These are phyloP conservation scores for Eupithecia exiguata DNA, from an alignment of 2,888 invertebrate genomes.

Conservation along the genomic window DNA sequence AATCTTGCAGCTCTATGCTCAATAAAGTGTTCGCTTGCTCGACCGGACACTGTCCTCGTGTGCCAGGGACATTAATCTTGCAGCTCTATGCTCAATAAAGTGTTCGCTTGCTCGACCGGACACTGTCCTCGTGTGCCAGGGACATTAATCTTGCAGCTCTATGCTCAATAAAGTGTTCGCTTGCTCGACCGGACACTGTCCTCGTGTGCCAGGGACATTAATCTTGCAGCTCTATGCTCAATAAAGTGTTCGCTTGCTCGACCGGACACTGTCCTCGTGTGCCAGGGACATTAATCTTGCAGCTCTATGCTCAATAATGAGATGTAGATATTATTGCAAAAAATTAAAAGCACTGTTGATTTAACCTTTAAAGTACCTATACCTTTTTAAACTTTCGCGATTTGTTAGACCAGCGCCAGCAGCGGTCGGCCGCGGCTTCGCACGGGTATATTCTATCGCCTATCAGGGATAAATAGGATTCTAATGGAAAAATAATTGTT, in stretches of 20 bases:
- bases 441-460: no score
- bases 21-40: neutral
- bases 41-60: neutral
- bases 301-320: neutral
- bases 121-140: neutral
- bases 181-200: neutral
- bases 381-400: no score
- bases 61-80: neutral
- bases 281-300: neutral
- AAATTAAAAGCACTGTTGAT: neutral
- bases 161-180: neutral
- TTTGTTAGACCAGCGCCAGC: no score
- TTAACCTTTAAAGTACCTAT: no score
- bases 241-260: neutral
- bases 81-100: neutral
- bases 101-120: neutral
- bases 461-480: no score
- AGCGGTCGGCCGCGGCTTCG: no score
- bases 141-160: neutral
- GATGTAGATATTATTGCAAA: no score
- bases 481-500: no score
- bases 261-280: neutral
- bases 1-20: neutral
- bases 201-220: neutral
- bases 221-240: neutral